phyloP scores from a whole-genome alignment of 2,113 vertebrate genomes.

The Suricata suricatta region DNA sequence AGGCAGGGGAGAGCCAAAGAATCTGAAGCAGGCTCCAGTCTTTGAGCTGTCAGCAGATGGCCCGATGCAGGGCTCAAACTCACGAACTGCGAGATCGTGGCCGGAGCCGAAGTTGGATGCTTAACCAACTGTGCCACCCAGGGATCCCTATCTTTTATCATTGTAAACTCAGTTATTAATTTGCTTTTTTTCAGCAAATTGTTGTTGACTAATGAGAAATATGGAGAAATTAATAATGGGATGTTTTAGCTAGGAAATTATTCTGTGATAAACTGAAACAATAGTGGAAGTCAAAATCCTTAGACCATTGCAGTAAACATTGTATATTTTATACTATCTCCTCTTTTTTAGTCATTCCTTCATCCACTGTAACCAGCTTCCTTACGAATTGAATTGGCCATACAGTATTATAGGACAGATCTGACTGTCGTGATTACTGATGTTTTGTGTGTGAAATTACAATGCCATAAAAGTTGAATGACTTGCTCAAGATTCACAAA shows the following conservation, averaged over 20 bases:
- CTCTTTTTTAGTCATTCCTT: neutral
- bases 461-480: neutral
- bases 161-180: neutral
- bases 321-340: neutral
- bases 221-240: neutral
- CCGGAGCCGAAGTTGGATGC: too few relatives aligned
- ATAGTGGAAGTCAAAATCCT: neutral
- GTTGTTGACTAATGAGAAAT: neutral
- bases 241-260: neutral
- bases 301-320: neutral
- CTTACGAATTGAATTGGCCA: too few relatives aligned
- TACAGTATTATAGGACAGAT: neutral
- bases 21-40: too few relatives aligned
- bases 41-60: too few relatives aligned
- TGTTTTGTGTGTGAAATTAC: neutral
- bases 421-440: neutral
- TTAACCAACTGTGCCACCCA: too few relatives aligned
- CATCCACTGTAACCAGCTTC: neutral
- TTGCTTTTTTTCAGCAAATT: neutral
- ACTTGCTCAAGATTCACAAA: neutral
- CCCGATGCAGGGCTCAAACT: too few relatives aligned
- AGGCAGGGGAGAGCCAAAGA: too few relatives aligned
- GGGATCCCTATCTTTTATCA: neutral
- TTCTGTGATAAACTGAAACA: neutral
- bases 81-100: too few relatives aligned